These are phyloP conservation scores for Charadrius vociferus DNA, from an alignment of 2,113 vertebrate genomes.

Conservation along the genomic window DNA sequence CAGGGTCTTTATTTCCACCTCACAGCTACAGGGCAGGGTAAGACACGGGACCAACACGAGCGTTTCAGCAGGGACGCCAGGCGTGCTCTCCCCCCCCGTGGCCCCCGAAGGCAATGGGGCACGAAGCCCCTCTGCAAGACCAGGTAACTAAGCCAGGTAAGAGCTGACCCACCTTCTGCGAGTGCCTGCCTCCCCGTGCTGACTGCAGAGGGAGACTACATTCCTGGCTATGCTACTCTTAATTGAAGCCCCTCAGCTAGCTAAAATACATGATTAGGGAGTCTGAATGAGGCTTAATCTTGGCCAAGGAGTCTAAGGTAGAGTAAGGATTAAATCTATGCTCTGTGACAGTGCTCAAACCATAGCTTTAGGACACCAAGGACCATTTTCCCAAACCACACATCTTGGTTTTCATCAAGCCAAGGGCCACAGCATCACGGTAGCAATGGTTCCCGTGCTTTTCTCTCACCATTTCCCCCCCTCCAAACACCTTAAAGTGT, in stretches of 20 bases:
- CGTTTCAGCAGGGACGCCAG: not conserved
- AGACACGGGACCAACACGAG: rapidly evolving
- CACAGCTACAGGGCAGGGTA: not conserved
- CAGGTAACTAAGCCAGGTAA: not conserved
- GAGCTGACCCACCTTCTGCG: not conserved
- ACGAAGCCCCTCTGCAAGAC: not conserved
- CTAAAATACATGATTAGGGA: not conserved
- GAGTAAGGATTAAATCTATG: not conserved
- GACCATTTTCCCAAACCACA: not conserved
- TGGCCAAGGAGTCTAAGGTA: not conserved
- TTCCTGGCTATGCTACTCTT: not conserved
- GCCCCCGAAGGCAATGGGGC: not conserved
- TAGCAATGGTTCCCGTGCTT: not conserved
- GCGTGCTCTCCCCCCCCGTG: not conserved
- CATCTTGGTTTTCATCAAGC: not conserved
- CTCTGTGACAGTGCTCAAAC: not conserved
- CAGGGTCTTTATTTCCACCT: not conserved
- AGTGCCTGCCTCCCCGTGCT: not conserved
- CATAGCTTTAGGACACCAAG: not conserved
- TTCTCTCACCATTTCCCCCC: not conserved
- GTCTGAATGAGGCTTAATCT: rapidly evolving
- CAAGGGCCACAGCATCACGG: not conserved
- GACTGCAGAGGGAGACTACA: not conserved
- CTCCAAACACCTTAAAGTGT: not conserved
- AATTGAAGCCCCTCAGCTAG: not conserved